phyloP scores from a whole-genome alignment of 1,140 invertebrate genomes.

The Ceratosolen fusciceps region DNA sequence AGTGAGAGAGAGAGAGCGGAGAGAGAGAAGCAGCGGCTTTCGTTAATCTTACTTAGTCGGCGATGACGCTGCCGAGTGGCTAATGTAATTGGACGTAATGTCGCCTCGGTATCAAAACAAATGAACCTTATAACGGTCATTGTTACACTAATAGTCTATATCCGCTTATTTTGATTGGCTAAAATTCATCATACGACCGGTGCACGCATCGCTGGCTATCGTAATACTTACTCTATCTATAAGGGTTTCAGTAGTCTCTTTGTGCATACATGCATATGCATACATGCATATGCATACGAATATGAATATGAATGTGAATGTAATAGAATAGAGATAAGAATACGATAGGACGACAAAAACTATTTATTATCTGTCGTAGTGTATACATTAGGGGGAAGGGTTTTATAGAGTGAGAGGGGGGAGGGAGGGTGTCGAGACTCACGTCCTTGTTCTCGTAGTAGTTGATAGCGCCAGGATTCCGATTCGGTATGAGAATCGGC shows the following conservation, averaged over 20 bases:
- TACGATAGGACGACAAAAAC: no score
- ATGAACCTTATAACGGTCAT: slow-evolving; percentile 12
- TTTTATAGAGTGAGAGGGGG: no score
- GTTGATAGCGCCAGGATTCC: slow-evolving; percentile 76
- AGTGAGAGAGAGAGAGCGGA: no score
- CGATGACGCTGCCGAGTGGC: neutral
- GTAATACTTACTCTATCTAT: no score
- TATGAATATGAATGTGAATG: no score
- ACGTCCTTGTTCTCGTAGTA: slow-evolving; percentile 85
- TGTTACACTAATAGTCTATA: slow-evolving; percentile 28
- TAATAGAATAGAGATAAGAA: no score
- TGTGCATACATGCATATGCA: no score
- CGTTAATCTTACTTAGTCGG: neutral
- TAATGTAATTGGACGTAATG: neutral
- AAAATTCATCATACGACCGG: slow-evolving; percentile 8
- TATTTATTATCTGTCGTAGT: no score
- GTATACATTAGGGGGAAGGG: no score
- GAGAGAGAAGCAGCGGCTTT: no score
- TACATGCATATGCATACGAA: no score
- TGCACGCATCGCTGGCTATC: neutral
- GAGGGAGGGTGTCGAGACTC: slow-evolving; percentile 66
- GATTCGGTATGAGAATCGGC: slow-evolving; percentile 77
- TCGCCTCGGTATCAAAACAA: slow-evolving; percentile 10
- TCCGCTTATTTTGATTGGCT: slow-evolving; percentile 16
- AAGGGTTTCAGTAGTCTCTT: no score